These are phyloP conservation scores for Orthonyx spaldingii DNA, from an alignment of 2,113 vertebrate genomes.

Conservation along the genomic window DNA sequence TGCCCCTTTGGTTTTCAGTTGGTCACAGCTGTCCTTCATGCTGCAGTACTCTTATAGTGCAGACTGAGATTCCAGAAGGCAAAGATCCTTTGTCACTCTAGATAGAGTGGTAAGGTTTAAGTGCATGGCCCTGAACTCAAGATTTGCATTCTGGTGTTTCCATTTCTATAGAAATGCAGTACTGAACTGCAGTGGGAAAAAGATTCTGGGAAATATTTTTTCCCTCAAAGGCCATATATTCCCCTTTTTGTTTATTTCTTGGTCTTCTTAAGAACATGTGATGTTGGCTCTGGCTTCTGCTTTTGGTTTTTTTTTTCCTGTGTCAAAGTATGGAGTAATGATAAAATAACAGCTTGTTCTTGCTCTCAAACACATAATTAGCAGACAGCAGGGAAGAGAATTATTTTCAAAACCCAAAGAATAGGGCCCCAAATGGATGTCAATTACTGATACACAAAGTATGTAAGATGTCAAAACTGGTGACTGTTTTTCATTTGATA, in stretches of 20 bases:
- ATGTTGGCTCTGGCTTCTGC: neutral
- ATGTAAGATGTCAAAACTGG: neutral
- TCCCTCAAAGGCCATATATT: neutral
- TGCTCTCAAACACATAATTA: slow-evolving; percentile 13
- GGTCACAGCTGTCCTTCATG: neutral
- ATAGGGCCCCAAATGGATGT: neutral
- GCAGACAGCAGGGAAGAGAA: neutral
- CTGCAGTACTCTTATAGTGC: neutral
- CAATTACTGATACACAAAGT: neutral
- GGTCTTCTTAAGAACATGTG: neutral
- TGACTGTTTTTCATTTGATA: neutral
- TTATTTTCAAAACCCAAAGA: neutral
- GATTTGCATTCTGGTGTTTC: neutral
- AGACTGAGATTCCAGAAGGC: neutral
- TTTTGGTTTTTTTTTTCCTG: neutral
- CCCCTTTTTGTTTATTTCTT: neutral
- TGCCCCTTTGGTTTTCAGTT: neutral
- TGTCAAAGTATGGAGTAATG: neutral
- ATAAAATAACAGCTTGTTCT: neutral
- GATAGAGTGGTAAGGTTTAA: neutral
- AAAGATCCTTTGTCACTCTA: neutral
- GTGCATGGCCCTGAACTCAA: neutral
- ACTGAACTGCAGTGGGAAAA: neutral
- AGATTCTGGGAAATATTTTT: neutral
- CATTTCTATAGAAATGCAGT: neutral